A percentile compares a stretch with the other conserved stretches of the same genome.
These are phyloP conservation scores for Penelope pileata DNA, from an alignment of 2,113 vertebrate genomes.

Conservation along the genomic window DNA sequence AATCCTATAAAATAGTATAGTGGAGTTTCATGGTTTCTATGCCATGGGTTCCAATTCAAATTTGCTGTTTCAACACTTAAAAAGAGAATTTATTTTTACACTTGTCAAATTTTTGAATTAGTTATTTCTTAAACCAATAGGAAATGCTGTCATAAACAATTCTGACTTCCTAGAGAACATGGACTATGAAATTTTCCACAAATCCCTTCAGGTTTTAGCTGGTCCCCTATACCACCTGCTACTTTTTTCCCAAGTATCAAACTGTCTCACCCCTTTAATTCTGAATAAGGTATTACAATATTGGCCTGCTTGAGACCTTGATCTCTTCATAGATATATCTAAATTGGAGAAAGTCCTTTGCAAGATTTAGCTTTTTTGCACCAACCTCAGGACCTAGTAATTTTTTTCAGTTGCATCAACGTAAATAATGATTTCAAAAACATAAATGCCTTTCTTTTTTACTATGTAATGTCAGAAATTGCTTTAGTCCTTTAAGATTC, in stretches of 20 bases:
- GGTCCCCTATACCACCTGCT: neutral
- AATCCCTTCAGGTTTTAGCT: neutral
- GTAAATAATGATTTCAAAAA: neutral
- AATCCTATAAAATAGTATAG: neutral
- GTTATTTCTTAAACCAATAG: neutral
- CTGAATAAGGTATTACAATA: neutral
- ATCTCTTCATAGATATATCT: neutral
- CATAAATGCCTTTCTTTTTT: neutral
- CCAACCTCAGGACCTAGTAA: neutral
- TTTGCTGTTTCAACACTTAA: neutral
- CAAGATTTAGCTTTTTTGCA: neutral
- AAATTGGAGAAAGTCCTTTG: neutral
- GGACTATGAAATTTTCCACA: rapidly evolving
- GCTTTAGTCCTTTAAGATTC: neutral
- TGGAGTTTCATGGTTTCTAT: neutral
- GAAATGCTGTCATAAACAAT: neutral
- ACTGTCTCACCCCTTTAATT: neutral
- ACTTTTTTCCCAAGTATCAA: neutral
- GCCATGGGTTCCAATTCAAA: neutral
- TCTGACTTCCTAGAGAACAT: neutral
- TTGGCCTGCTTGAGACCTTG: neutral
- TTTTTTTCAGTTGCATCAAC: neutral
- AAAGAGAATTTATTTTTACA: neutral
- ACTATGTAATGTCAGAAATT: neutral
- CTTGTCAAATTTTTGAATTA: neutral